phyloP scores from a whole-genome alignment of 1,140 invertebrate genomes.

The Babylonia areolata region DNA sequence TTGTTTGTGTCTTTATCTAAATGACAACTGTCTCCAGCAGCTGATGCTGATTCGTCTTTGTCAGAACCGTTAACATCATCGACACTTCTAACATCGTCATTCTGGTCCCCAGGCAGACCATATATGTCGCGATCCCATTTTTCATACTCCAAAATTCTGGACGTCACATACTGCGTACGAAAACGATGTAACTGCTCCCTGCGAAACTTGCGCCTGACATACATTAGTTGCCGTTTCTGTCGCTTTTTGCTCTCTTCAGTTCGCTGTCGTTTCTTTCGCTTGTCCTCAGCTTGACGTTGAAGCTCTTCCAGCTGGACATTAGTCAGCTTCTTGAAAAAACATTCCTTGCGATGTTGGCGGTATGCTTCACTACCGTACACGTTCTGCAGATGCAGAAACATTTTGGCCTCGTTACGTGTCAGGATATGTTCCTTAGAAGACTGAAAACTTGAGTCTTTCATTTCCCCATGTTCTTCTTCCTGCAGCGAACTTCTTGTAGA shows the following conservation, averaged over 20 bases:
- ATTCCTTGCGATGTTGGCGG: slow-evolving; percentile 49
- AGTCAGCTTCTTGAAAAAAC: slow-evolving; percentile 58
- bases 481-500: not conserved
- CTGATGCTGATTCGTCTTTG: not conserved
- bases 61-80: not conserved
- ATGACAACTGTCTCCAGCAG: not conserved
- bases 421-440: slow-evolving; percentile 1
- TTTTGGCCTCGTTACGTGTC: slow-evolving; percentile 42
- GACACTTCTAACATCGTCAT: not conserved
- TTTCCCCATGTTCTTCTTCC: not conserved
- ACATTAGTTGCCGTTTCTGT: slow-evolving; percentile 56
- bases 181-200: slow-evolving; percentile 60
- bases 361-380: slow-evolving; percentile 52
- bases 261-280: slow-evolving; percentile 30
- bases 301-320: slow-evolving; percentile 53
- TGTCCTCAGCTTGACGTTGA: slow-evolving; percentile 44
- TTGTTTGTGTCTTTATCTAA: not conserved
- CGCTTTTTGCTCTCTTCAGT: slow-evolving; percentile 48
- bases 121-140: slow-evolving; percentile 55
- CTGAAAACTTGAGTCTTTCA: too few relatives aligned
- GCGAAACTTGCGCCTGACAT: slow-evolving; percentile 58
- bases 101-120: slow-evolving; percentile 59
- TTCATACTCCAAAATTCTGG: slow-evolving; percentile 60
- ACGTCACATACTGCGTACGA: slow-evolving; percentile 65
- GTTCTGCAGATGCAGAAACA: slow-evolving; percentile 52